These are phyloP conservation scores for Eufriesea mexicana DNA, from an alignment of 1,140 invertebrate genomes.

Conservation along the genomic window DNA sequence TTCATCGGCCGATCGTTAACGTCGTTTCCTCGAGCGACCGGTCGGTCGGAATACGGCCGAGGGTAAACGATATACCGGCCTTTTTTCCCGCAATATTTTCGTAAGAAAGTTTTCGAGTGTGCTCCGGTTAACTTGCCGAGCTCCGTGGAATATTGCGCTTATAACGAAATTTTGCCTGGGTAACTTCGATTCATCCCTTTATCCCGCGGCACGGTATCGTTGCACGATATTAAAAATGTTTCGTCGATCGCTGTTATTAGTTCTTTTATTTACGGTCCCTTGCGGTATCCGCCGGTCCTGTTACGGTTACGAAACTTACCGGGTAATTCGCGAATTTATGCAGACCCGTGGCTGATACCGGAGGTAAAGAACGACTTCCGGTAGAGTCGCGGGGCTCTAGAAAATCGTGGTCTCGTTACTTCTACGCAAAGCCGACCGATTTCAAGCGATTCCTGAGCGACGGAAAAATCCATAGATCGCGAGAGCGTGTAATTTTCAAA, in stretches of 20 bases:
- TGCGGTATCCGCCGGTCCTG: neutral
- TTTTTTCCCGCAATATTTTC: constrained; percentile 9
- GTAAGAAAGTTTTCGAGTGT: constrained; percentile 4
- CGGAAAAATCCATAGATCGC: constrained; percentile 16
- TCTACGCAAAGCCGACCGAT: neutral
- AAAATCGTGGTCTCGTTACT: constrained; percentile 8
- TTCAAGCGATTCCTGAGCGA: neutral
- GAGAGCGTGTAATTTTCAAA: constrained; percentile 17
- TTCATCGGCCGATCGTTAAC: constrained; percentile 1
- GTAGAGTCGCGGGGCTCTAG: too few species aligned
- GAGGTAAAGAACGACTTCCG: too few species aligned
- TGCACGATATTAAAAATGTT: neutral
- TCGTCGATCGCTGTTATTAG: neutral
- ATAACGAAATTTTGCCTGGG: neutral
- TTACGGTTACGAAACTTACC: neutral
- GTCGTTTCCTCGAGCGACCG: neutral
- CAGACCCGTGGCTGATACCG: too few species aligned
- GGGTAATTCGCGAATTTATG: neutral
- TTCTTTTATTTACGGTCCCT: neutral
- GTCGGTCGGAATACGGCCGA: neutral
- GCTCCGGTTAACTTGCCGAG: neutral
- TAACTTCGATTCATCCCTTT: neutral
- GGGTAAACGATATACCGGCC: too few species aligned
- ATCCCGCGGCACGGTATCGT: neutral
- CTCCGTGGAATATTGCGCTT: neutral